Evolutionary conservation across 2,888 invertebrate genomes (phyloP).

Genomic region (Chorisops tibialis): DNA sequence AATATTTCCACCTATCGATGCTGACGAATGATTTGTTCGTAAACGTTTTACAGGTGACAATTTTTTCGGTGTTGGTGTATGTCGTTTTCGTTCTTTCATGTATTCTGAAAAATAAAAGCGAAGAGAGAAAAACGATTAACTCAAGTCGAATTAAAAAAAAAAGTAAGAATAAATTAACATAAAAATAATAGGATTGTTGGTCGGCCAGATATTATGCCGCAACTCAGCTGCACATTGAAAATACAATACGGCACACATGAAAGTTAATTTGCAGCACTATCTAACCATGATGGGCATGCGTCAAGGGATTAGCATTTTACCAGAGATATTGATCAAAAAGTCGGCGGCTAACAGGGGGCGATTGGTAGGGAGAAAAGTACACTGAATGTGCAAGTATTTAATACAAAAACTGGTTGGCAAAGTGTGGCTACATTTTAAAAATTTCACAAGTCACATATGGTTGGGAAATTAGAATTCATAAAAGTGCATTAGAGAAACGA

Average conservation of each 20-base stretch:
- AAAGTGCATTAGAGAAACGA: too few relatives aligned
- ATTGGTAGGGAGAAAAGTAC: neutral
- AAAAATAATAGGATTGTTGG: neutral
- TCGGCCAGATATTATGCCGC: too few relatives aligned
- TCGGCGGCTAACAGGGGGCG: slow-evolving; percentile 1
- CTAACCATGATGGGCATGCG: slow-evolving; percentile 19
- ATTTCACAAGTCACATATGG: too few relatives aligned
- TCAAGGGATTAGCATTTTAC: slow-evolving; percentile 25
- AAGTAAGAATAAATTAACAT: slow-evolving; percentile 1
- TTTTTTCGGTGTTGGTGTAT: slow-evolving; percentile 49
- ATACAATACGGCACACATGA: slow-evolving; percentile 15
- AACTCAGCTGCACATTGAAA: too few relatives aligned
- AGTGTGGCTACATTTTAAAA: too few relatives aligned
- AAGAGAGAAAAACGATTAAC: neutral
- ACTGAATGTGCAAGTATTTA: too few relatives aligned
- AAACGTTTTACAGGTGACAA: slow-evolving; percentile 47
- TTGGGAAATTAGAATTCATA: too few relatives aligned
- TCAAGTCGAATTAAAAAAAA: too few relatives aligned
- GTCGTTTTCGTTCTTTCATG: slow-evolving; percentile 52
- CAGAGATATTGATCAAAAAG: neutral
- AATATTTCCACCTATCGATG: neutral
- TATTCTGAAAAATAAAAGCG: slow-evolving; percentile 46
- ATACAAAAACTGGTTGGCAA: too few relatives aligned
- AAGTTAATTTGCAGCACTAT: too few relatives aligned
- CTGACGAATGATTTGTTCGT: slow-evolving; percentile 37